Percentiles rank a stretch among this genome's conserved stretches.
Conservation (phyloP, 2,113 vertebrate species). For the Pica pica region DNA sequence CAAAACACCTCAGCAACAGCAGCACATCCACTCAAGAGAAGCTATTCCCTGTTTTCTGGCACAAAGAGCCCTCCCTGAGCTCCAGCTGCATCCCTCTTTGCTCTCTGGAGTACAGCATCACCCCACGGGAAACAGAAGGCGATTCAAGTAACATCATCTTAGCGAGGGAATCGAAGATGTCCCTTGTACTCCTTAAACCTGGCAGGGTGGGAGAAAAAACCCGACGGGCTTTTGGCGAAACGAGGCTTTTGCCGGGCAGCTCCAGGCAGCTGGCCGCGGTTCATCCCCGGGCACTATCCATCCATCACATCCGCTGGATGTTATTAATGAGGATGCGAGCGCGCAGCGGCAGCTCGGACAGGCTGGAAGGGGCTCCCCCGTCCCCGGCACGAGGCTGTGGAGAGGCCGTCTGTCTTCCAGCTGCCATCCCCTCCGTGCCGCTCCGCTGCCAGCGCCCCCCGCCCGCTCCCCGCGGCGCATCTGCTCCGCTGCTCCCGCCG, state of each 20-base stretch:
- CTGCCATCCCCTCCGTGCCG: neutral
- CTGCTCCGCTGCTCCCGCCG: neutral
- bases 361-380: neutral
- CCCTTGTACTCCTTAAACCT: neutral
- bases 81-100: neutral
- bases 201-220: neutral
- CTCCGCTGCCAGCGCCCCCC: neutral
- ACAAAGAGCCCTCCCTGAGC: neutral
- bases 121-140: neutral
- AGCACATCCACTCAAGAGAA: neutral
- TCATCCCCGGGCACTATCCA: neutral
- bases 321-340: neutral
- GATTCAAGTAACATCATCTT: neutral
- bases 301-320: neutral
- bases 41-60: neutral
- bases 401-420: conserved; percentile 1
- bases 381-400: neutral
- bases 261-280: neutral
- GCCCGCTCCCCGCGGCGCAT: neutral
- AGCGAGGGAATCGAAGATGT: accelerated
- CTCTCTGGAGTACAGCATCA: neutral
- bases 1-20: neutral
- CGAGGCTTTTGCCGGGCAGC: neutral
- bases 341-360: neutral
- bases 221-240: neutral